phyloP scores from a whole-genome alignment of 2,888 invertebrate genomes.

The Amphimallon solstitiale region DNA sequence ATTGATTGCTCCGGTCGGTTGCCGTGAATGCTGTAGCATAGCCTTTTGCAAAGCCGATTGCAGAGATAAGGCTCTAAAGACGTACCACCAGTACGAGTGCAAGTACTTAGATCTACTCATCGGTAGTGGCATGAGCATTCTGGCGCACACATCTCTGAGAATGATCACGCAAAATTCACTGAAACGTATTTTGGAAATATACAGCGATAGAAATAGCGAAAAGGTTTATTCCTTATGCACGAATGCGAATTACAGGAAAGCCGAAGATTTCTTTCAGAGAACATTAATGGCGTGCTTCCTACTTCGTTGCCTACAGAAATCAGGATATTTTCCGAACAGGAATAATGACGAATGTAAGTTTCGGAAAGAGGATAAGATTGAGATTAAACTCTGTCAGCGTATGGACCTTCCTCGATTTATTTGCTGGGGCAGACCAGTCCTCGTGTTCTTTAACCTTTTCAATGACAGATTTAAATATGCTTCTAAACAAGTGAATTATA shows the following conservation, averaged over 20 bases:
- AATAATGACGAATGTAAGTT: slow-evolving; percentile 56
- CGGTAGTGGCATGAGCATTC: slow-evolving; percentile 81
- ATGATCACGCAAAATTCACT: slow-evolving; percentile 78
- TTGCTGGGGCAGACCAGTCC: too few relatives aligned
- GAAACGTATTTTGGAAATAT: slow-evolving; percentile 64
- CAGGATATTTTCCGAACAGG: slow-evolving; percentile 70
- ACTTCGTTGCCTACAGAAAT: slow-evolving; percentile 74
- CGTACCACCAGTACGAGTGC: slow-evolving; percentile 82
- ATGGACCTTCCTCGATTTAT: too few relatives aligned
- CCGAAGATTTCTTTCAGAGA: slow-evolving; percentile 78
- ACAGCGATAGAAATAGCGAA: slow-evolving; percentile 64
- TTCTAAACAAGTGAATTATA: too few relatives aligned
- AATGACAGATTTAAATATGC: too few relatives aligned
- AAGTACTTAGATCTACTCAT: slow-evolving; percentile 77
- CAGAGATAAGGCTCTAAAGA: slow-evolving; percentile 70
- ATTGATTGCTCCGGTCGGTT: slow-evolving; percentile 74
- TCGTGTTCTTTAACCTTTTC: too few relatives aligned
- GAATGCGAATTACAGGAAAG: slow-evolving; percentile 70
- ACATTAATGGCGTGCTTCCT: slow-evolving; percentile 82
- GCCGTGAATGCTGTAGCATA: slow-evolving; percentile 78
- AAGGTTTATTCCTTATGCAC: slow-evolving; percentile 73
- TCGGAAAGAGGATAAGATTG: too few relatives aligned
- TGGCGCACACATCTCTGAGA: slow-evolving; percentile 79
- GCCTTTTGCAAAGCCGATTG: slow-evolving; percentile 79
- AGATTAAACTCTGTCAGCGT: too few relatives aligned